phyloP scores from a whole-genome alignment of 2,113 vertebrate genomes.

The Callipepla californica region DNA sequence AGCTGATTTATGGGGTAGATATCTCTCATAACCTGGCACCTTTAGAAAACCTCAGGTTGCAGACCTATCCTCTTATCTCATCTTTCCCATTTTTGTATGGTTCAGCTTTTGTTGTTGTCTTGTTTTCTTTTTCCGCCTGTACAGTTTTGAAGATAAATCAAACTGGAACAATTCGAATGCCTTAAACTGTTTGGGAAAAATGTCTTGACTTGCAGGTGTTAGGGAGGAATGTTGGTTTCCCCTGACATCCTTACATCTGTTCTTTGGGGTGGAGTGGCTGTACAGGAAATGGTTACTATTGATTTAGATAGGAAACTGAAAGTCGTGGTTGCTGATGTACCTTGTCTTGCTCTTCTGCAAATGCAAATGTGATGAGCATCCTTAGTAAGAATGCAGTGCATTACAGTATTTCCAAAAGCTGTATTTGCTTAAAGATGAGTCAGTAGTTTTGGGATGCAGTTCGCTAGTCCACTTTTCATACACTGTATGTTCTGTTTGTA shows the following conservation, averaged over 20 bases:
- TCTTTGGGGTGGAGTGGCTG: neutral
- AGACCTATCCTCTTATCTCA: neutral
- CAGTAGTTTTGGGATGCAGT: neutral
- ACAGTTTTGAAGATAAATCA: neutral
- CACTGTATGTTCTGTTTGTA: neutral
- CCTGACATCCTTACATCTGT: neutral
- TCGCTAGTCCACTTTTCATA: neutral
- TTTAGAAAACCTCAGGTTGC: neutral
- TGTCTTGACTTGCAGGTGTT: neutral
- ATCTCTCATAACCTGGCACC: neutral
- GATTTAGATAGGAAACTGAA: neutral
- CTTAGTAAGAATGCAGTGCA: neutral
- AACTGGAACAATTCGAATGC: neutral
- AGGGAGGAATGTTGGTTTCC: neutral
- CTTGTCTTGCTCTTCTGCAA: neutral
- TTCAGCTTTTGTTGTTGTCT: neutral
- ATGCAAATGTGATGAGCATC: accelerated
- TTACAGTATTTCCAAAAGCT: neutral
- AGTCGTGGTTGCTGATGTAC: neutral
- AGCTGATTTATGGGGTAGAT: neutral
- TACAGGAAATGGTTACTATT: neutral
- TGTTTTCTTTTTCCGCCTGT: neutral
- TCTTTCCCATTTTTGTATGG: neutral
- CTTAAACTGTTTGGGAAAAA: neutral
- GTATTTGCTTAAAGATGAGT: neutral